phyloP scores from a whole-genome alignment of 2,113 vertebrate species.

The Gopherus evgoodei region DNA sequence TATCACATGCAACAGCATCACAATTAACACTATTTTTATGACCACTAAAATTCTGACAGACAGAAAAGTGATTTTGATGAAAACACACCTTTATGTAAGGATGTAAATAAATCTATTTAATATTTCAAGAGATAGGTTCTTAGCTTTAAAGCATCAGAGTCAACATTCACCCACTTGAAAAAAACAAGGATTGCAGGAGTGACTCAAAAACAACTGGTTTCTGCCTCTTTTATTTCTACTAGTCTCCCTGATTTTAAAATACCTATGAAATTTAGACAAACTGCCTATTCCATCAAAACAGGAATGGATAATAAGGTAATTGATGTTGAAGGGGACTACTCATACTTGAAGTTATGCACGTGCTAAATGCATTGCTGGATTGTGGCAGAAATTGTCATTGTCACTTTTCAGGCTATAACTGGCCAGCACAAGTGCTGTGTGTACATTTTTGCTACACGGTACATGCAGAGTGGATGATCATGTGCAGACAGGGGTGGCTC shows the following conservation, averaged over 20 bases:
- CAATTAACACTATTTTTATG: slow-evolving; percentile 49
- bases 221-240: not conserved
- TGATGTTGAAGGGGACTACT: slow-evolving; percentile 7
- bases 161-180: not conserved
- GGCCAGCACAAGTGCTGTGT: not conserved
- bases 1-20: slow-evolving; percentile 27
- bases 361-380: slow-evolving; percentile 17
- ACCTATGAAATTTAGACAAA: slow-evolving; percentile 9
- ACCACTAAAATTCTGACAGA: slow-evolving; percentile 46
- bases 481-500: not conserved
- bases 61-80: slow-evolving; percentile 44
- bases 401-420: slow-evolving; percentile 6
- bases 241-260: not conserved
- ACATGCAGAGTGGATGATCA: not conserved
- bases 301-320: slow-evolving; percentile 36
- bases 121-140: not conserved
- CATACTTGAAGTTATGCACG: slow-evolving; percentile 7
- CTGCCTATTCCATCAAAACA: slow-evolving; percentile 25
- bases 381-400: slow-evolving; percentile 16
- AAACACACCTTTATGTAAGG: slow-evolving; percentile 25
- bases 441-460: not conserved
- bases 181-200: not conserved
- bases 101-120: not conserved
- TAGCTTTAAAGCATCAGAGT: slow-evolving; percentile 17
- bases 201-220: not conserved